Base-by-base conservation (phyloP, 2,113 vertebrate genomes). In the Callospermophilus lateralis region DNA sequence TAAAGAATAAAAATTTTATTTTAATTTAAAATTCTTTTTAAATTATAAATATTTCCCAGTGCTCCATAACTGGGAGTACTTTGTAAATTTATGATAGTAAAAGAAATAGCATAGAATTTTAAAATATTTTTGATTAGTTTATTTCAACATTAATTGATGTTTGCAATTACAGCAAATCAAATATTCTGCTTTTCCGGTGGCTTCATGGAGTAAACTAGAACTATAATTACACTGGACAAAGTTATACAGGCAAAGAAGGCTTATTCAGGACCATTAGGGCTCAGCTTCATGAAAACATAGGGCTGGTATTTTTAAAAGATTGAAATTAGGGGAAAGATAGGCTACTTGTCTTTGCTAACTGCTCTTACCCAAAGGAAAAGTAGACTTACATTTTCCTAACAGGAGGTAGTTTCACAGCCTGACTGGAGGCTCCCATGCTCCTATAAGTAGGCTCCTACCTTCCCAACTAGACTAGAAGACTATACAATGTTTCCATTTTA, bases 101-200 rank as follows among this genome's bases (percentile, higher is more conserved):
- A 68, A 93, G 4, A 93, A 81, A 84, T 79, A 93, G 86, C 11
- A 39, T 58, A 70, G 8, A 68, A 83, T 78, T 72, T 86, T 42
- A 83, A 68, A 72, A 86, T 63, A n/a, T 1, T 24, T 13, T 34
- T 65, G 55, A 61, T 72, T 39, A 51, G 11, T 81, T 83, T 26
- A 85, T 61, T 94, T 96, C 8, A 90, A 42, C 1, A 76, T 17
- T 24, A 92, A 51, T 70, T 74, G 34, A n/a, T 65, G 34, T 65
- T 53, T 48, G 32, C 6, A 45, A 45, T 88, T 72, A 53, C 39
- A 39, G 34, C 22, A 53, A 53, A 39, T 34, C 6, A 95, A 32
- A 88, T 39, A 68, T 67, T 73, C 4, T 81, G 8, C 13, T 73
- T 77, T 90, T 76, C 20, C 48, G 42, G 61, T 70, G n/a, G 30